Percentiles rank a stretch among this genome's conserved stretches.
These are phyloP conservation scores for Tyrannus savana DNA, from an alignment of 2,113 vertebrate species.

Conservation along the genomic window DNA sequence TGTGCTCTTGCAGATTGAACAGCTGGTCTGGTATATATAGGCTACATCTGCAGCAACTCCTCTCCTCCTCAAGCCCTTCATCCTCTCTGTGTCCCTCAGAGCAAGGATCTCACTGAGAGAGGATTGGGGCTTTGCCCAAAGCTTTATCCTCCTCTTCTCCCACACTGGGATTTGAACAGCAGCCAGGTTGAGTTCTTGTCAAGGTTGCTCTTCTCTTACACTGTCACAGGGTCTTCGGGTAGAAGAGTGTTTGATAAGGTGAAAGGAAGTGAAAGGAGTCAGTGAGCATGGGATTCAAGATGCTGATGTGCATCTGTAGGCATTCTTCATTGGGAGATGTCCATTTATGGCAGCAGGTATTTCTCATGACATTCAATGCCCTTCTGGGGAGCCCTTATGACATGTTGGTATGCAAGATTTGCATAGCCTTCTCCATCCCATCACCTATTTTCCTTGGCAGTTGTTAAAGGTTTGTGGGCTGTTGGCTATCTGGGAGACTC, in stretches of 20 bases:
- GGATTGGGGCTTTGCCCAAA: not conserved
- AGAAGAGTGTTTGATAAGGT: not conserved
- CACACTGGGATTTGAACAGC: not conserved
- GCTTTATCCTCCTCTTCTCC: not conserved
- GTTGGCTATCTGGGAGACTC: not conserved
- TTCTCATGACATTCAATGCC: not conserved
- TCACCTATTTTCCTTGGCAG: not conserved
- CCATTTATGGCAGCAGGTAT: not conserved
- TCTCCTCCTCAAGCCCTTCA: not conserved
- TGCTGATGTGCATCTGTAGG: not conserved
- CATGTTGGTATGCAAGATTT: not conserved
- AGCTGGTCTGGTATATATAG: not conserved
- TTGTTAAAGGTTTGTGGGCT: not conserved
- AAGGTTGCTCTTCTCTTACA: not conserved
- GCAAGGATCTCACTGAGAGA: not conserved
- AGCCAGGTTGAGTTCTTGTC: not conserved
- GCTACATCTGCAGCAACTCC: fast-evolving
- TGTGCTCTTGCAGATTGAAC: not conserved
- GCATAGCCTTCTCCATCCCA: not conserved
- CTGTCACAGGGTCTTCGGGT: not conserved
- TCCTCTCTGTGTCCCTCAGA: not conserved
- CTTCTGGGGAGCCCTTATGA: not conserved
- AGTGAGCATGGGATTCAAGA: not conserved
- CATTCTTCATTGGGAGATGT: not conserved
- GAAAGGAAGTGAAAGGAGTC: not conserved